Conservation (phyloP, 2,113 vertebrate genomes). For the Microcebus tavaratra region DNA sequence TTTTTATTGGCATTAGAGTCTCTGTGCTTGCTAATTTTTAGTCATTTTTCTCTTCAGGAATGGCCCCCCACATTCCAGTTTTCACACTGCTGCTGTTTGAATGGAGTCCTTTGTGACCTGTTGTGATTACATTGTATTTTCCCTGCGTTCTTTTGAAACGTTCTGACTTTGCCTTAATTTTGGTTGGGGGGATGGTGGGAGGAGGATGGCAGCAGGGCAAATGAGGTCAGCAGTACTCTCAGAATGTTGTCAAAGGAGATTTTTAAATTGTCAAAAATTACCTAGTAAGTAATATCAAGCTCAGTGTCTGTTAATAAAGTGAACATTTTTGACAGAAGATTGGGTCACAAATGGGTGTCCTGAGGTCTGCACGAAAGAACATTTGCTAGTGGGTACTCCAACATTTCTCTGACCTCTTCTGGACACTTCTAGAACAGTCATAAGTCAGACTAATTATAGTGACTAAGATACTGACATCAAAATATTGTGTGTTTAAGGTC, state of each 20-base stretch:
- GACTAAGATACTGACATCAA: constrained; percentile 30
- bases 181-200: neutral
- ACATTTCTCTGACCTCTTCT: constrained; percentile 1
- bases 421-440: neutral
- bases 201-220: neutral
- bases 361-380: neutral
- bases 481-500: neutral
- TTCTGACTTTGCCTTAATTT: constrained; percentile 21
- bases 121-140: constrained; percentile 49
- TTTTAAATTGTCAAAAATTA: neutral
- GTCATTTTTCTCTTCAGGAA: constrained; percentile 64
- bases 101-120: constrained; percentile 44
- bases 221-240: neutral
- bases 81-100: constrained; percentile 2
- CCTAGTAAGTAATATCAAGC: neutral
- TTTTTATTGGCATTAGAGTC: constrained; percentile 15
- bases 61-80: constrained; percentile 49
- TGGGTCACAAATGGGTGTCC: neutral
- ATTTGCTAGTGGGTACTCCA: neutral
- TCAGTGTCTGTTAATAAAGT: constrained; percentile 7
- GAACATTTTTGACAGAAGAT: neutral
- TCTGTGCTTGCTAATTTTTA: constrained; percentile 39
- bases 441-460: neutral
- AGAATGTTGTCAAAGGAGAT: neutral
- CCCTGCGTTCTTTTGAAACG: constrained; percentile 22